Evolutionary conservation across 1,140 invertebrate species (phyloP).

Genomic region (Nilaparvata lugens): DNA sequence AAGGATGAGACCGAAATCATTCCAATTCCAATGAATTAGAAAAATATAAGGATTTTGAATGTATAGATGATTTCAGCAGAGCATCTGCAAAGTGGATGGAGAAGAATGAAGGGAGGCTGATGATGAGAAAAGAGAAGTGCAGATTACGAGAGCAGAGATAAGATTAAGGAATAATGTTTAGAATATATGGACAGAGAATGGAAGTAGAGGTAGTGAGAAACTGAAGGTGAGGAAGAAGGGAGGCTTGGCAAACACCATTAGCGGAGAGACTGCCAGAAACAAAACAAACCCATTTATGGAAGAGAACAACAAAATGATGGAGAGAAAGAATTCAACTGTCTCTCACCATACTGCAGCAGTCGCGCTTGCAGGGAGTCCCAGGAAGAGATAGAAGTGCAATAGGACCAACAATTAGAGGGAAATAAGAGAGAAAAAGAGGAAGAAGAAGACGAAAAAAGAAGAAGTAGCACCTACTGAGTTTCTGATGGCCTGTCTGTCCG

Average conservation of each 20-base stretch:
- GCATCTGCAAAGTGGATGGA: neutral
- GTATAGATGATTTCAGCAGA: no score
- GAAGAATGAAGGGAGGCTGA: neutral
- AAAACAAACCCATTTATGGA: neutral
- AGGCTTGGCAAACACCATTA: no score
- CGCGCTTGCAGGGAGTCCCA: neutral
- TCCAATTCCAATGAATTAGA: no score
- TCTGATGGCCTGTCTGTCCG: no score
- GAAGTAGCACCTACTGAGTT: no score
- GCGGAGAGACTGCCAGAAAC: no score
- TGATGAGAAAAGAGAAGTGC: neutral
- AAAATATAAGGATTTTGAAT: no score
- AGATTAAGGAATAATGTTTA: neutral
- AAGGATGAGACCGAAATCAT: no score
- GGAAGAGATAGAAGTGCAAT: neutral
- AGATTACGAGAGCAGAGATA: neutral
- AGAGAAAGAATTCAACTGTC: no score
- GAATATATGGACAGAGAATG: neutral
- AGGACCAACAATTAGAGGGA: neutral
- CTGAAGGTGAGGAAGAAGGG: constrained; percentile 1
- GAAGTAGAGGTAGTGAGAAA: neutral
- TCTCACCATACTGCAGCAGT: no score
- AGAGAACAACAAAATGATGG: neutral
- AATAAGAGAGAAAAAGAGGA: constrained; percentile 7
- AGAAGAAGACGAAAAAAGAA: neutral